phyloP scores from a whole-genome alignment of 2,113 vertebrate species.

The Coptodon rendalli region DNA sequence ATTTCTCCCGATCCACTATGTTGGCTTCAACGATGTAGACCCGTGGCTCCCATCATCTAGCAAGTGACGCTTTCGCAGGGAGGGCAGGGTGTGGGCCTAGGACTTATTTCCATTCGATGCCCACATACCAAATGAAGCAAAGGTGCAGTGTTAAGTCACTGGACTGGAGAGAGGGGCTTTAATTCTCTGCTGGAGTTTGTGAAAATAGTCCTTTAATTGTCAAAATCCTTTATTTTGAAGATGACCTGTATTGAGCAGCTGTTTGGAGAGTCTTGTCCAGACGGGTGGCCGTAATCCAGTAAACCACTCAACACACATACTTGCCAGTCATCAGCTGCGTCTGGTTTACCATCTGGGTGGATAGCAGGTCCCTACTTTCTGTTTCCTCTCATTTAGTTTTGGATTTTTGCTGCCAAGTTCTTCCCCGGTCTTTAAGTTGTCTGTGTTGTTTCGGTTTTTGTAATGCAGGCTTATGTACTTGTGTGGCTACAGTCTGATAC shows the following conservation, averaged over 20 bases:
- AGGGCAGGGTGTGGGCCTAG: neutral
- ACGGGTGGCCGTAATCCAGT: constrained; percentile 13
- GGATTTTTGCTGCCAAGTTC: neutral
- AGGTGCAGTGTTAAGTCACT: neutral
- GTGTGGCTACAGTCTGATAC: neutral
- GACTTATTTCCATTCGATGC: neutral
- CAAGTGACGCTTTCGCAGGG: neutral
- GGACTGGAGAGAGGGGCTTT: rapidly evolving
- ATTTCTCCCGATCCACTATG: neutral
- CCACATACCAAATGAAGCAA: neutral
- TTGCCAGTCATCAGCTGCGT: neutral
- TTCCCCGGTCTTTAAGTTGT: neutral
- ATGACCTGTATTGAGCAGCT: constrained; percentile 7
- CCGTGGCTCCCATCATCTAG: neutral
- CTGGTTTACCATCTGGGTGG: constrained; percentile 36
- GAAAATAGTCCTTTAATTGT: neutral
- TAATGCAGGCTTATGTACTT: neutral
- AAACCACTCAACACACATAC: constrained; percentile 1
- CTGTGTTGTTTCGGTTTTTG: rapidly evolving
- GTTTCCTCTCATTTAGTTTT: neutral
- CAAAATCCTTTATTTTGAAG: neutral
- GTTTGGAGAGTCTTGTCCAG: constrained; percentile 23
- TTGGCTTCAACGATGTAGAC: neutral
- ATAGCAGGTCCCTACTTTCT: constrained; percentile 19
- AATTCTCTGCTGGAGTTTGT: neutral